These are phyloP conservation scores for Hirtodrosophila duncani DNA, from an alignment of 2,888 invertebrate genomes.

Conservation along the genomic window DNA sequence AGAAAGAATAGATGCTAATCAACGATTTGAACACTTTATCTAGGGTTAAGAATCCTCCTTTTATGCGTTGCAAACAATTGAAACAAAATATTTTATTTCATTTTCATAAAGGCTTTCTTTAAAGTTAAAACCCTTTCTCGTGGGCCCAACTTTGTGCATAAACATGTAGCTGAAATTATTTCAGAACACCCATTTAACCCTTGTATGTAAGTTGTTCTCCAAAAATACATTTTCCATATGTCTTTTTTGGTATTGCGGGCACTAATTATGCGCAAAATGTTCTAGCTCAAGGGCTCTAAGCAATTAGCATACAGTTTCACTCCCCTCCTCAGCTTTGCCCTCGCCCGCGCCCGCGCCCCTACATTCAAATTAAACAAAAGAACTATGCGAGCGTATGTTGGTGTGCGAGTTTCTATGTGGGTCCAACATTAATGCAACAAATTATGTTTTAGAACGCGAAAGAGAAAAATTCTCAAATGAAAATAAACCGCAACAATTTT, in stretches of 20 bases:
- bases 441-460: constrained; percentile 67
- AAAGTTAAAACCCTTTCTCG: too few relatives aligned
- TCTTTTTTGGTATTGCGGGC: constrained; percentile 69
- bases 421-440: constrained; percentile 67
- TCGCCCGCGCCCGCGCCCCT: constrained; percentile 12
- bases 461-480: constrained; percentile 65
- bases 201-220: too few relatives aligned
- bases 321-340: neutral
- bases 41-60: too few relatives aligned
- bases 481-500: constrained; percentile 72
- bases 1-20: too few relatives aligned
- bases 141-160: too few relatives aligned
- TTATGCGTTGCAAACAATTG: too few relatives aligned
- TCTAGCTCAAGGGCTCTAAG: constrained; percentile 69
- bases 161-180: too few relatives aligned
- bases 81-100: too few relatives aligned
- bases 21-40: too few relatives aligned
- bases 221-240: constrained; percentile 57
- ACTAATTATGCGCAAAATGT: constrained; percentile 72
- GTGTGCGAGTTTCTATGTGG: constrained; percentile 5
- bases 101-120: too few relatives aligned
- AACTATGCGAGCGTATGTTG: constrained; percentile 49
- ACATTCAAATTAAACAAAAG: constrained; percentile 71
- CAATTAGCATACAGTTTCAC: constrained; percentile 53
- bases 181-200: too few relatives aligned